Percentiles rank a stretch among this genome's conserved stretches.
These are phyloP conservation scores for Meda fulgida DNA, from an alignment of 2,797 vertebrate genomes.

Conservation along the genomic window DNA sequence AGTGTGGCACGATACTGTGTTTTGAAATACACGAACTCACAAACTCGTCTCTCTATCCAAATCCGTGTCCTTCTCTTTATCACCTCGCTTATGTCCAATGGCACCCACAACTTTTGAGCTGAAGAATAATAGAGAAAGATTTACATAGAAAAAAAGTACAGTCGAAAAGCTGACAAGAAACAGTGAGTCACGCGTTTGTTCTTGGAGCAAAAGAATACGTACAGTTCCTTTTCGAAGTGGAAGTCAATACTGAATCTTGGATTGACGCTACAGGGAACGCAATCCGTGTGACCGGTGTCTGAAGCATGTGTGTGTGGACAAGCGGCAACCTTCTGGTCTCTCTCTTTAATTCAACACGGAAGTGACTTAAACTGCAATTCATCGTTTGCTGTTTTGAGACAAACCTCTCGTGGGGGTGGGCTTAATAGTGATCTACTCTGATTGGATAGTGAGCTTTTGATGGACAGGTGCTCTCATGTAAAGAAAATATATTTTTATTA, in stretches of 20 bases:
- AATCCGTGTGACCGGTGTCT: background rate
- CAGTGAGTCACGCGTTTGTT: background rate
- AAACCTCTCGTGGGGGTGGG: too few species aligned
- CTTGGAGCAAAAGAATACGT: background rate
- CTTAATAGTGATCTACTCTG: too few species aligned
- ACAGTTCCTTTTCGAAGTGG: background rate
- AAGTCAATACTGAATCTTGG: background rate
- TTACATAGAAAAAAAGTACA: background rate
- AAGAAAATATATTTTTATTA: too few species aligned
- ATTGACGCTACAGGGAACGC: background rate
- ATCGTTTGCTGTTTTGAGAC: too few species aligned
- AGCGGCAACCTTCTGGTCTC: too few species aligned
- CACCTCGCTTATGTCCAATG: slow-evolving; percentile 33
- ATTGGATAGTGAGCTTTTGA: too few species aligned
- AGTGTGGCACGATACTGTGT: slow-evolving; percentile 53
- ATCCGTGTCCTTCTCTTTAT: slow-evolving; percentile 37
- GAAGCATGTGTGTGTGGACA: background rate
- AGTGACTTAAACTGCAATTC: background rate
- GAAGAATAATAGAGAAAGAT: background rate
- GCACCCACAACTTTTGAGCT: slow-evolving; percentile 51
- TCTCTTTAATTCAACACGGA: too few species aligned
- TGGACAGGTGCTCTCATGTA: too few species aligned
- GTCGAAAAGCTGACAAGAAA: background rate
- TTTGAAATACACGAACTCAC: slow-evolving; percentile 52
- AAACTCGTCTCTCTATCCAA: slow-evolving; percentile 63